Percentiles rank a stretch among this genome's conserved stretches.
These are phyloP conservation scores for Latrodectus geometricus DNA, from an alignment of 1,140 invertebrate species.

Conservation along the genomic window DNA sequence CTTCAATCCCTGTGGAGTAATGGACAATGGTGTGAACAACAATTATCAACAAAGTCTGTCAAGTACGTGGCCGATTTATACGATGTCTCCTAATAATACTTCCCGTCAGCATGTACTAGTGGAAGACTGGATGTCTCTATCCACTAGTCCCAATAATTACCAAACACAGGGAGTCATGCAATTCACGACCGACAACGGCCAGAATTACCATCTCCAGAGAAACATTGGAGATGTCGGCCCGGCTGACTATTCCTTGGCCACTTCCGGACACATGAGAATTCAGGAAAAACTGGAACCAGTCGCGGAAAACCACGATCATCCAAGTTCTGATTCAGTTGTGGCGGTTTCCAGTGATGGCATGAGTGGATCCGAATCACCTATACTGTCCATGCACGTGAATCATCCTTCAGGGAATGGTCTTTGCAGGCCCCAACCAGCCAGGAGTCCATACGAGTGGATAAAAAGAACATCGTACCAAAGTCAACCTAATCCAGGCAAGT, in stretches of 20 bases:
- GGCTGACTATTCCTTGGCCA: slow-evolving; percentile 17
- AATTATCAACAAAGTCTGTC: slow-evolving; percentile 25
- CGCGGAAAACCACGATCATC: slow-evolving; percentile 18
- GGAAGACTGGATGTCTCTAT: slow-evolving; percentile 23
- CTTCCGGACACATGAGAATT: slow-evolving; percentile 18
- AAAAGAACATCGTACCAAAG: slow-evolving; percentile 85
- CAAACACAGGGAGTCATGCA: slow-evolving; percentile 23
- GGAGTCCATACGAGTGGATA: slow-evolving; percentile 90
- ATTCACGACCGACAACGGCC: not conserved
- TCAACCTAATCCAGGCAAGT: slow-evolving; percentile 81
- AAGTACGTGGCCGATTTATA: not conserved
- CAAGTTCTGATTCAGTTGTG: slow-evolving; percentile 65
- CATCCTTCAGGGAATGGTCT: not conserved
- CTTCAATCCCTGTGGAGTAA: slow-evolving; percentile 6
- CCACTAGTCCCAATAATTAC: slow-evolving; percentile 1
- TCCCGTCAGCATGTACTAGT: not conserved
- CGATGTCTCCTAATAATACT: not conserved
- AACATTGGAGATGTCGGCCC: not conserved
- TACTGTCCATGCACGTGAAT: not conserved
- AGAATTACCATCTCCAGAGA: slow-evolving; percentile 12
- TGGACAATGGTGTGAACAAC: slow-evolving; percentile 3
- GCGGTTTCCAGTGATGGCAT: slow-evolving; percentile 66
- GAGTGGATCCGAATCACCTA: slow-evolving; percentile 63
- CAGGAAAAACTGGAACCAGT: slow-evolving; percentile 9
- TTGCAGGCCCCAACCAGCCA: slow-evolving; percentile 75